phyloP scores from a whole-genome alignment of 2,113 vertebrate species.

The Lophura nycthemera region DNA sequence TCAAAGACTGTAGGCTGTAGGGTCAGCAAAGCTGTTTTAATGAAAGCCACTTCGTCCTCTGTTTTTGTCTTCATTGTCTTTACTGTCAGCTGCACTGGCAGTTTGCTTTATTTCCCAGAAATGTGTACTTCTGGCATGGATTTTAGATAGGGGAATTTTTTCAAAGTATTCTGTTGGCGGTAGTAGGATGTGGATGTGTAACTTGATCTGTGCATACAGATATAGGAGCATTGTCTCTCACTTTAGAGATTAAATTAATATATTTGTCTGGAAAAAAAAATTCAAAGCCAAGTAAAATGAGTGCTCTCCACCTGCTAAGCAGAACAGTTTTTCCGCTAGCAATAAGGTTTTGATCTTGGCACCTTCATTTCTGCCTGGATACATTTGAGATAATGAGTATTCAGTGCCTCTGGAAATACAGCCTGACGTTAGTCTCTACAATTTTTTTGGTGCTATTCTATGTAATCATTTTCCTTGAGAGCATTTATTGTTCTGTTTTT shows the following conservation, averaged over 20 bases:
- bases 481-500: neutral
- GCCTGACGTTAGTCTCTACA: neutral
- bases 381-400: neutral
- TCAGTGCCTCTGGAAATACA: neutral
- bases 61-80: conserved; percentile 52
- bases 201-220: conserved; percentile 20
- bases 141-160: conserved; percentile 62
- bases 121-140: conserved; percentile 51
- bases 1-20: neutral
- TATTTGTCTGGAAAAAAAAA: neutral
- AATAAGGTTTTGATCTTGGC: neutral
- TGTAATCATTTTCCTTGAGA: neutral
- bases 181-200: conserved; percentile 20
- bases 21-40: conserved; percentile 18
- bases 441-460: neutral
- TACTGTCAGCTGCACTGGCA: conserved; percentile 64
- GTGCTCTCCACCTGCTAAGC: neutral
- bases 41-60: conserved; percentile 50
- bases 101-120: conserved; percentile 74
- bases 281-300: neutral
- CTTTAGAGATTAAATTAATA: neutral
- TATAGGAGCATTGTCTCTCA: neutral
- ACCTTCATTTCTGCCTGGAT: neutral
- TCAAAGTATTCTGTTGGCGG: conserved; percentile 40
- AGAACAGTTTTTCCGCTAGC: neutral